Percentiles rank a stretch among this genome's conserved stretches.
Conservation (phyloP, 2,797 vertebrate species). For the Champsocephalus esox region DNA sequence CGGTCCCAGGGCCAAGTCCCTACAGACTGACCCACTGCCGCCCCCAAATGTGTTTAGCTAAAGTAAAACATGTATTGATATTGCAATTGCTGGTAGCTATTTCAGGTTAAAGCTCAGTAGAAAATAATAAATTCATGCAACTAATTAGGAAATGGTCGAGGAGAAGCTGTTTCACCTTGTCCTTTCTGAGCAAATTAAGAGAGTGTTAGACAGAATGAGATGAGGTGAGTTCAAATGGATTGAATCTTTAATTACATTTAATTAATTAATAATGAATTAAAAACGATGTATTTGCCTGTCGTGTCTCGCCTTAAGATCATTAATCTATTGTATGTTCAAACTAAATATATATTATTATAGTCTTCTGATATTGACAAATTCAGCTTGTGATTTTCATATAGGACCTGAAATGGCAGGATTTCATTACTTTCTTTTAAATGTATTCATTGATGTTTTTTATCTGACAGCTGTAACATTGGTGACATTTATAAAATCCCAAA, state of each 20-base stretch:
- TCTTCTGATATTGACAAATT: background rate
- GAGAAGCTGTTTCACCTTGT: constrained; percentile 27
- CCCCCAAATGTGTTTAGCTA: constrained; percentile 20
- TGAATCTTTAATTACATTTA: background rate
- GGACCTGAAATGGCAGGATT: background rate
- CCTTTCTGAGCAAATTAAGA: constrained; percentile 31
- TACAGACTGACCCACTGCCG: too few relatives aligned
- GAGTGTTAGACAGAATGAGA: constrained; percentile 9
- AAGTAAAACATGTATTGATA: constrained; percentile 30
- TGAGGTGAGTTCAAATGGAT: constrained; percentile 16
- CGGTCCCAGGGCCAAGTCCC: too few relatives aligned
- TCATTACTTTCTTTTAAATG: background rate
- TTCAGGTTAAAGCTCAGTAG: constrained; percentile 31
- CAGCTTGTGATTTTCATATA: background rate
- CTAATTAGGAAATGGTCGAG: constrained; percentile 32
- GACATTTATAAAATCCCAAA: background rate
- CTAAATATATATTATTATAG: background rate
- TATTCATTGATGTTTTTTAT: background rate
- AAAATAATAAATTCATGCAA: constrained; percentile 36
- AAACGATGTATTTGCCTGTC: too few relatives aligned
- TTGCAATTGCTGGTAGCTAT: constrained; percentile 32
- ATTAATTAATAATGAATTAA: too few relatives aligned
- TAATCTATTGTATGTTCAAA: background rate
- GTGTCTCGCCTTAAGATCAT: background rate
- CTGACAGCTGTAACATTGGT: background rate